A percentile compares a stretch with the other conserved stretches of the same genome.
Conservation (phyloP, 1,140 invertebrate genomes). For the Ips typographus region DNA sequence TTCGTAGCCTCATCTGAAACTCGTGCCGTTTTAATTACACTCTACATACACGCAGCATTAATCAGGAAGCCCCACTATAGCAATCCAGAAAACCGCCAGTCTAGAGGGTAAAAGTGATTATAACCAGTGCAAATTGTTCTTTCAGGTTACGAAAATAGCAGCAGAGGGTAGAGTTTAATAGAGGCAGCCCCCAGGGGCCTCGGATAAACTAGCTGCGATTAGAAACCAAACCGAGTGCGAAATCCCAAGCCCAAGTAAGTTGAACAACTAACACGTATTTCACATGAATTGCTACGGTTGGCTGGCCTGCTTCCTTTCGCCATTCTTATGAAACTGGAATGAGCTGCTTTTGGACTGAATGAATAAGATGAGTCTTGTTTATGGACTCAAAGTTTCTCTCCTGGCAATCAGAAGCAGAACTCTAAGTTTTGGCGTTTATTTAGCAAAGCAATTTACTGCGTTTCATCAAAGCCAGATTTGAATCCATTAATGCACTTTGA, state of each 20-base stretch:
- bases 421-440: too few relatives aligned
- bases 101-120: slow-evolving; percentile 18
- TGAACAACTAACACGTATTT: slow-evolving; percentile 6
- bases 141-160: slow-evolving; percentile 36
- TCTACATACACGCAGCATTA: slow-evolving; percentile 5
- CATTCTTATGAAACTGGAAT: background rate
- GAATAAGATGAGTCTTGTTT: too few relatives aligned
- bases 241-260: slow-evolving; percentile 20
- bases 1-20: too few relatives aligned
- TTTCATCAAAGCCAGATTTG: too few relatives aligned
- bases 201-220: slow-evolving; percentile 32
- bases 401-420: too few relatives aligned
- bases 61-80: slow-evolving; percentile 4
- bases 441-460: too few relatives aligned
- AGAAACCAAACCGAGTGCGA: slow-evolving; percentile 23
- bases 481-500: too few relatives aligned
- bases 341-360: too few relatives aligned
- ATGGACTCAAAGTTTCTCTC: too few relatives aligned
- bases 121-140: slow-evolving; percentile 25
- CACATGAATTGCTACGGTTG: background rate
- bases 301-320: background rate
- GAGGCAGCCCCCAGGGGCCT: slow-evolving; percentile 37
- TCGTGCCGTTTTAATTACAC: background rate
- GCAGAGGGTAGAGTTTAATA: slow-evolving; percentile 33
- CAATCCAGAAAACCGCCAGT: slow-evolving; percentile 6